These are phyloP conservation scores for Anser cygnoides DNA, from an alignment of 2,113 vertebrate species.

Conservation along the genomic window DNA sequence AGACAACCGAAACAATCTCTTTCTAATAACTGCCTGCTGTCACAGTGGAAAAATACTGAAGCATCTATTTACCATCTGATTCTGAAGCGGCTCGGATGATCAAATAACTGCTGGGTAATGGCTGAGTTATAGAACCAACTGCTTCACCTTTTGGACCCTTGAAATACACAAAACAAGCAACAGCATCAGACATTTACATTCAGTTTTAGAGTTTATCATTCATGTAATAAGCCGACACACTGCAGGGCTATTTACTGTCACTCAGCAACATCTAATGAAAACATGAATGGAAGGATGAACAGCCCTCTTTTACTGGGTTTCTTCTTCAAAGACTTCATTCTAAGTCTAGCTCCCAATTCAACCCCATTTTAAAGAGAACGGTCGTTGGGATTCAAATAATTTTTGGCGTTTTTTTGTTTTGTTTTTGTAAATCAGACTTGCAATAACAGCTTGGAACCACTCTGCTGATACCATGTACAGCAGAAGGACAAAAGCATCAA, in stretches of 20 bases:
- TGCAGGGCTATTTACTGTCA: conserved; percentile 45
- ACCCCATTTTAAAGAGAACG: background rate
- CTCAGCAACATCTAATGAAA: conserved; percentile 59
- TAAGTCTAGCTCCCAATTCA: background rate
- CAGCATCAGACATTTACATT: conserved; percentile 5
- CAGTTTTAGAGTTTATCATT: background rate
- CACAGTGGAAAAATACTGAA: background rate
- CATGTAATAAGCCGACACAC: conserved; percentile 25
- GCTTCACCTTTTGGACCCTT: conserved; percentile 98
- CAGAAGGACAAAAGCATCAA: background rate
- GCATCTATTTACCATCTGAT: conserved; percentile 89
- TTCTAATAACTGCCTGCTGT: background rate
- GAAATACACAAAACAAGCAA: conserved; percentile 48
- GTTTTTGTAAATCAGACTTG: background rate
- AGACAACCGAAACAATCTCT: background rate
- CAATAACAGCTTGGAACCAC: background rate
- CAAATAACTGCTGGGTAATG: conserved; percentile 96
- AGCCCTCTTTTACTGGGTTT: conserved; percentile 56
- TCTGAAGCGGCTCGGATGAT: conserved; percentile 97
- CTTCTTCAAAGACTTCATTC: background rate
- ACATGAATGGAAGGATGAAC: conserved; percentile 25
- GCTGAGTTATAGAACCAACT: conserved; percentile 97
- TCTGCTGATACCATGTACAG: conserved; percentile 24
- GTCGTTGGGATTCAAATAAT: conserved; percentile 10
- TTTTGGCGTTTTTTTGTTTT: background rate